Evolutionary conservation across 2,113 vertebrate species (phyloP), one percentile per base, ranked within the genome.

Genomic region (Coryphaenoides rupestris): DNA sequence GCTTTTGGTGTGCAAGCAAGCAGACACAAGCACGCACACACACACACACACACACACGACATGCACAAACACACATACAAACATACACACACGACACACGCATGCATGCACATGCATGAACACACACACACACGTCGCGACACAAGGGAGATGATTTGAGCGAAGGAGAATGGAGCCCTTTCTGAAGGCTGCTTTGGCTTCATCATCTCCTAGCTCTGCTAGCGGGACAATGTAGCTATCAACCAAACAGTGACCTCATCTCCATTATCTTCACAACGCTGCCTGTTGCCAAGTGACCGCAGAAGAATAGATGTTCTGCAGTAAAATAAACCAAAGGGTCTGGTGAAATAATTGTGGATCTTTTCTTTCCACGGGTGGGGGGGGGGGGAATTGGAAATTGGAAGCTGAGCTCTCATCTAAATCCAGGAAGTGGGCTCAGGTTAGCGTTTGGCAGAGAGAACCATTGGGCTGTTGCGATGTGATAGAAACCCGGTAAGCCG

Each of bases 181-280:
- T 49, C 54, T 40, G 55, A 47, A 70, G 66, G 19, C 70, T 74
- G 63, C 70, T 65, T 79, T 75, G 73, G 49, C 68, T 21, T 70
- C 21, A 49, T 54, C 21, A 59, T 16, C 47, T 49, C n/a, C 22
- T 50, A 15, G 5, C 49, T 9, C 12, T 45, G 16, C 3, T 15
- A 12, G 22, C 6, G 53, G 19, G 57, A 73, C 71, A 58, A 46
- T 19, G 71, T 69, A 73, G 73, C 66, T 62, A 1, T 50, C 55
- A 69, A 78, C 77, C 78, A 83, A 73, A 73, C 19, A 9, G 66
- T 79, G 78, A 86, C 72, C 73, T 84, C 79, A 81, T 55, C 61
- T n/a, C 69, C 65, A 72, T 80, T 75, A 82, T 72, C 74, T 72
- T 57, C n/a, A 52, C 62, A 14, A 5, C 52, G 5, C 19, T 46